These are phyloP conservation scores for Phaedon cochleariae DNA, from an alignment of 2,888 invertebrate species.

Conservation along the genomic window DNA sequence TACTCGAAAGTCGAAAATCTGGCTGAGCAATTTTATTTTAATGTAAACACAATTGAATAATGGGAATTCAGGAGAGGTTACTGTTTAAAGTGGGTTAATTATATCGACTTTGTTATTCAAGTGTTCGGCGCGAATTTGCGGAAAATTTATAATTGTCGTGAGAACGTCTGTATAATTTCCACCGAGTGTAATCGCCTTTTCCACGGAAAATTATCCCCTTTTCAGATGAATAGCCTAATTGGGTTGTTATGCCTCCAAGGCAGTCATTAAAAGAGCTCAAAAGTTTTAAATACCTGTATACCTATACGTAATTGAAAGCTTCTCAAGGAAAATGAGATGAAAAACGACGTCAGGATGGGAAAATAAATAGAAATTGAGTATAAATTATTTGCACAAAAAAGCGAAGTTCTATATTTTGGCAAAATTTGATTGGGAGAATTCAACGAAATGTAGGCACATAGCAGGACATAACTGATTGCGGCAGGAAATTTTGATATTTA, in stretches of 20 bases:
- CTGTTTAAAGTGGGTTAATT: not conserved
- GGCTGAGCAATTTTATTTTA: not conserved
- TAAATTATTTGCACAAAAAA: too few relatives aligned
- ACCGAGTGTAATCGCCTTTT: not conserved
- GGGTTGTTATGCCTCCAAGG: not conserved
- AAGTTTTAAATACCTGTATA: too few relatives aligned
- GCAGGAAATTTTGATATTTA: constrained; percentile 17
- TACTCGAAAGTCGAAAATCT: too few relatives aligned
- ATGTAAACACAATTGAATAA: not conserved
- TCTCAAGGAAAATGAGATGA: too few relatives aligned
- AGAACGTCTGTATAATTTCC: not conserved
- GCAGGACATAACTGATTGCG: constrained; percentile 16
- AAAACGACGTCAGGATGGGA: too few relatives aligned
- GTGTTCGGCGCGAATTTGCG: not conserved
- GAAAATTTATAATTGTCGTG: not conserved
- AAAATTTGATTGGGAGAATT: too few relatives aligned
- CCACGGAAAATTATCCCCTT: not conserved
- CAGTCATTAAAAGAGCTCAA: not conserved
- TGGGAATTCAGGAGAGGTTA: not conserved
- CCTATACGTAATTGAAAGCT: too few relatives aligned
- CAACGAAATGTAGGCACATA: not conserved
- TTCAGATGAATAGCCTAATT: not conserved
- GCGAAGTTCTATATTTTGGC: too few relatives aligned
- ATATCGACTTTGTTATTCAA: not conserved
- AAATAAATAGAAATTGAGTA: too few relatives aligned